Evolutionary conservation across 2,888 invertebrate species (phyloP), one percentile per base, ranked within the genome.

Genomic region (Eustalomyia histrio): DNA sequence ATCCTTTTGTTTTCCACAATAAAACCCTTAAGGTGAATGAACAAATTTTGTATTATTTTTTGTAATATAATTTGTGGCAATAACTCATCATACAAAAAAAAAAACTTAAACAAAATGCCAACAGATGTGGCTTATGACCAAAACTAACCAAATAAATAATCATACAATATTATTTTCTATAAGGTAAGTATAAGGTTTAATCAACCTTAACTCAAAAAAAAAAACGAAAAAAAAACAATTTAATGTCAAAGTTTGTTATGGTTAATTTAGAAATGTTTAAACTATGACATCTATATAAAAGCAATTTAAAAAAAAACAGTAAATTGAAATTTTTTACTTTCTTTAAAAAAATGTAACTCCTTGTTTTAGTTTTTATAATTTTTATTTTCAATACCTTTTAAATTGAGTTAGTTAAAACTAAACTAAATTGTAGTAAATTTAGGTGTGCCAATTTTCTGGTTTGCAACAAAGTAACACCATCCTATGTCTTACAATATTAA

Each of bases 21-120:
- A 39, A 47, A 47, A n/a, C 43, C 14, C 43, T 47, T 47, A 47
- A 47, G 43, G 43, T 47, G 43, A 47, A 47, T n/a, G n/a, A n/a
- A n/a, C 43, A 47, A n/a, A 14, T 47, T 47, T 47, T 47, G 43
- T 14, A 39, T 1, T 39, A 12, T 39, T 39, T 39, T 39, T 39
- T 39, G 39, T 39, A 39, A 39, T 39, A 39, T 39, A 39, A 39
- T 39, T 39, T 39, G 14, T 39, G 39, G 39, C 39, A 39, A 12
- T 12, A 39, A 39, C 12, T 39, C 9, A 39, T 39, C 39, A 6
- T 29, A 29, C 2, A 5, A 24, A 5, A 24, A 24, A 24, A 29
- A 39, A 10, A 39, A 39, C 35, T 12, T 12, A 39, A 5, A 12
- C 39, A 39, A 39, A 39, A 39, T 39, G 39, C 39, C 39, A 39